These are phyloP conservation scores for Hetaerina titia DNA, from an alignment of 2,888 invertebrate genomes.

Conservation along the genomic window DNA sequence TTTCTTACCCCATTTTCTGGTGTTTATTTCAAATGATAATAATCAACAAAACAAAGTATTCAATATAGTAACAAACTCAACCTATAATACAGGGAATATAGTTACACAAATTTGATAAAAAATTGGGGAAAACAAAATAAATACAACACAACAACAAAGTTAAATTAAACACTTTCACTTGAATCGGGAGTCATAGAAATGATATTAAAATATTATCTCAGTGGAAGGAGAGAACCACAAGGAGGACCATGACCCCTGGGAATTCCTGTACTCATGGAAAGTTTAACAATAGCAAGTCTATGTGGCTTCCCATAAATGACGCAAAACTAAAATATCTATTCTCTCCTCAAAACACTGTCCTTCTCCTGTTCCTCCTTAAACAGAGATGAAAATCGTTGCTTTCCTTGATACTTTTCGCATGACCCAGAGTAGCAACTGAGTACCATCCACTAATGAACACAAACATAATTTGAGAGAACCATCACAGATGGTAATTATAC, in stretches of 20 bases:
- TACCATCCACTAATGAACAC: constrained; percentile 31
- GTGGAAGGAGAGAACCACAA: background rate
- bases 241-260: background rate
- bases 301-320: background rate
- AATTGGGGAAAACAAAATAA: background rate
- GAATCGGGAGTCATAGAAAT: background rate
- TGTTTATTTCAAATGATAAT: background rate
- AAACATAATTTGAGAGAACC: constrained; percentile 35
- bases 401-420: background rate
- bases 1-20: background rate
- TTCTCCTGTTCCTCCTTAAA: background rate
- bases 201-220: background rate
- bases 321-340: constrained; percentile 2
- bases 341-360: background rate
- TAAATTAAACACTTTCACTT: background rate
- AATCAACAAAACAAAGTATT: background rate
- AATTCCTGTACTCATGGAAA: background rate
- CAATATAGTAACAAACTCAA: background rate
- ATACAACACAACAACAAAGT: constrained; percentile 17
- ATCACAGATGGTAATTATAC: constrained; percentile 59
- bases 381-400: background rate
- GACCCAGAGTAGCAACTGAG: background rate
- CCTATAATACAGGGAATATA: constrained; percentile 3
- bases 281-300: background rate
- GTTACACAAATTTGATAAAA: constrained; percentile 24